Evolutionary conservation across 2,113 vertebrate genomes (phyloP).

Genomic region (Sceloporus tristichus): DNA sequence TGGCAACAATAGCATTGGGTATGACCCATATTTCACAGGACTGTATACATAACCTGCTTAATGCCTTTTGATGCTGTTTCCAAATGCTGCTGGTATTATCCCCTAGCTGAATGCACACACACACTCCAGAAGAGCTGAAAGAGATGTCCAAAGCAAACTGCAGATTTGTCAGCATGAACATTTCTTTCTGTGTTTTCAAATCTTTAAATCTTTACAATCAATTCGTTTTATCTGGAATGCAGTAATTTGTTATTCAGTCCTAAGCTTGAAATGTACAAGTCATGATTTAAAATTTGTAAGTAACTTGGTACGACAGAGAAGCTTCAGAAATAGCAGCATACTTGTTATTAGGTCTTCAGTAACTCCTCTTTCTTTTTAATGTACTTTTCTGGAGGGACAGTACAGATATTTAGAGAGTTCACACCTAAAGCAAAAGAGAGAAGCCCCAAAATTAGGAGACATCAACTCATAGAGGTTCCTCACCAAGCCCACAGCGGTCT

Average conservation of each 20-base stretch:
- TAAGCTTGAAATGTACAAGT: background rate
- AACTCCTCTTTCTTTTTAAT: too few species aligned
- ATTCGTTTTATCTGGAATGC: background rate
- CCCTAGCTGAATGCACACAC: background rate
- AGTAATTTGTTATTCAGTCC: background rate
- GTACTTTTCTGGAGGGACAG: background rate
- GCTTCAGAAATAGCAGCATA: background rate
- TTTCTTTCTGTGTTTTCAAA: background rate
- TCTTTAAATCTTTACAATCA: background rate
- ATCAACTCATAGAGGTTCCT: too few species aligned
- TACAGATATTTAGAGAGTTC: background rate
- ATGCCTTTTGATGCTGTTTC: background rate
- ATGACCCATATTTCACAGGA: constrained; percentile 9
- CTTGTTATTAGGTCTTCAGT: background rate
- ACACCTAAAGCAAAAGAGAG: background rate
- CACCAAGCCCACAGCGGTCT: too few species aligned
- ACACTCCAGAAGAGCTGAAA: background rate
- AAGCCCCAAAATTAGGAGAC: too few species aligned
- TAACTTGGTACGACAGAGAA: background rate
- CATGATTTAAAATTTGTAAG: background rate
- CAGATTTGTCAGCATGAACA: background rate
- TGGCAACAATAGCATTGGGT: background rate
- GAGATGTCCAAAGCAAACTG: background rate
- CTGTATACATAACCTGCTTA: background rate
- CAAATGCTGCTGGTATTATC: background rate